Evolutionary conservation across 2,888 invertebrate species (phyloP), one percentile per base, ranked within the genome.

Genomic region (Patella caerulea): DNA sequence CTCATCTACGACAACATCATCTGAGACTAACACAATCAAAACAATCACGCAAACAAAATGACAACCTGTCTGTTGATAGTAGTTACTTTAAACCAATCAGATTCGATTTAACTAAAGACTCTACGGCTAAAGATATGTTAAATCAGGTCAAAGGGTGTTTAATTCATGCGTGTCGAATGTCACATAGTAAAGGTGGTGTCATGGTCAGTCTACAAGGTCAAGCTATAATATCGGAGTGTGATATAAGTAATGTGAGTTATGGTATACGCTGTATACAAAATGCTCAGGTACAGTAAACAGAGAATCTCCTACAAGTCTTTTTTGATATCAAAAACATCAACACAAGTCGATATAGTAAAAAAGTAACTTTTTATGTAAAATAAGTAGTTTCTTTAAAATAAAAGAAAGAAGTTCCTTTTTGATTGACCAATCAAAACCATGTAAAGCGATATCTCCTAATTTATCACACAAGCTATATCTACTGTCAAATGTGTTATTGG

Each of bases 181-280:
- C 83, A 3, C 86, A 87, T 80, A 84, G 88, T 81, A 88, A 87
- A 76, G 90, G 89, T 1, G 89, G 87, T 4, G 79, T 89, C 15
- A 86, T 86, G 83, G 85, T 88, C 74, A 85, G 86, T 53, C 80
- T 87, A 9, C 88, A 89, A 78, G 88, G 85, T 14, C 88, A 89
- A 71, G 86, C 86, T 56, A 82, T 86, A 73, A 78, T 90, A 70
- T 85, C 86, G 53, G 85, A 87, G 78, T 86, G 86, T 82, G 87
- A 89, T 74, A 85, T 89, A 73, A 86, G 85, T 78, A 86, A 88
- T 78, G 86, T 90, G n/a, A 86, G 86, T n/a, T 90, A 88, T 75
- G 89, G 88, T 9, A 86, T 90, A 69, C 80, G 89, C 56, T 89
- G 90, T 82, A 86, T 90, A 71, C 88, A 90, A 78, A 89, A 88